Conservation (phyloP, 1,140 invertebrate species). For the Drosophila yakuba region DNA sequence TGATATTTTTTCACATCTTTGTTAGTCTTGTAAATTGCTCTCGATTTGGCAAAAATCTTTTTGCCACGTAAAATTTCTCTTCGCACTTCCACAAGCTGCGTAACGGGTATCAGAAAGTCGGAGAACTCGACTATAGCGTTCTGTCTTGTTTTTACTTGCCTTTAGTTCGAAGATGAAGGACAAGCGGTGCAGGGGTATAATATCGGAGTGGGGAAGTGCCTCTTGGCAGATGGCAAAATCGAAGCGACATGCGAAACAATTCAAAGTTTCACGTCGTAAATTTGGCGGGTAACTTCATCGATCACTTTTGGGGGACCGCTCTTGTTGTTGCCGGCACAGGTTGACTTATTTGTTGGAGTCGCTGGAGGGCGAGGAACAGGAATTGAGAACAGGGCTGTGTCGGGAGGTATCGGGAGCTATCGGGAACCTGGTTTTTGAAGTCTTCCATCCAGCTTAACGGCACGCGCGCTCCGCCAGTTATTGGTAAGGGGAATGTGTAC, state of each 20-base stretch:
- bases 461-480: constrained; percentile 64
- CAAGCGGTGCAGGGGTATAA: neutral
- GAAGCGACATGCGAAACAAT: constrained; percentile 82
- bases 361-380: constrained; percentile 30
- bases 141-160: too few relatives aligned
- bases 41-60: too few relatives aligned
- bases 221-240: constrained; percentile 72
- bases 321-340: constrained; percentile 54
- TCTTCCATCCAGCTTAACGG: constrained; percentile 58
- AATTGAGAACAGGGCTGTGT: constrained; percentile 9
- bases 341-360: constrained; percentile 77
- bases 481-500: constrained; percentile 3
- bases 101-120: too few relatives aligned
- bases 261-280: constrained; percentile 84
- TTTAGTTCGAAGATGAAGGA: neutral
- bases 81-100: too few relatives aligned
- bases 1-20: too few relatives aligned
- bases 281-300: constrained; percentile 81
- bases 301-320: constrained; percentile 73
- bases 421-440: constrained; percentile 22
- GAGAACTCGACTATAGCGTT: too few relatives aligned
- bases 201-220: constrained; percentile 10
- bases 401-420: constrained; percentile 2
- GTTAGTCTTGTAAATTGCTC: too few relatives aligned
- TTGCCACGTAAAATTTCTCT: too few relatives aligned